These are phyloP conservation scores for Hormiphora californensis DNA, from an alignment of 37 sponge, comb jelly and placozoan genomes.

Conservation along the genomic window DNA sequence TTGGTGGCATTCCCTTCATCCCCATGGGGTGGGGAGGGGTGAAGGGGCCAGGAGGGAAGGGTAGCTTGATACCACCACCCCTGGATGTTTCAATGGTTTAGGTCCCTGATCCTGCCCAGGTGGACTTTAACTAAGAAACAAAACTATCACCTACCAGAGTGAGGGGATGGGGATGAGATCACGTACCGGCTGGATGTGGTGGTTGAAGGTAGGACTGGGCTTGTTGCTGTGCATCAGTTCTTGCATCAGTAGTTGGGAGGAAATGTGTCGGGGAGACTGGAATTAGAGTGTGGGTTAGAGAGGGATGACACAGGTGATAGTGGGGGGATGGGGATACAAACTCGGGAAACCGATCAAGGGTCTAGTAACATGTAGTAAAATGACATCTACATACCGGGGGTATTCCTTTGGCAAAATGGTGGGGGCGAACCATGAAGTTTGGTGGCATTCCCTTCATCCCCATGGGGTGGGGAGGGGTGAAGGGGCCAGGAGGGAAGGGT, in stretches of 20 bases:
- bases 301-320: too few species aligned
- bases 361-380: too few species aligned
- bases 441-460: slow-evolving; percentile 47
- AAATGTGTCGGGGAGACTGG: background rate
- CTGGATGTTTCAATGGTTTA: slow-evolving; percentile 41
- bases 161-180: too few species aligned
- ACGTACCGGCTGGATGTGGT: too few species aligned
- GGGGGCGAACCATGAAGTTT: slow-evolving; percentile 51
- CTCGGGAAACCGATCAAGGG: too few species aligned
- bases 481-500: slow-evolving; percentile 23
- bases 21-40: too few species aligned
- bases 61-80: background rate
- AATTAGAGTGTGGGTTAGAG: too few species aligned
- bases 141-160: too few species aligned
- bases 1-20: slow-evolving; percentile 50
- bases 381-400: background rate
- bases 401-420: background rate
- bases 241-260: slow-evolving; percentile 31
- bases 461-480: background rate
- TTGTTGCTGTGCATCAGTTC: slow-evolving; percentile 55
- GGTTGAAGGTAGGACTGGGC: slow-evolving; percentile 29
- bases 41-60: slow-evolving; percentile 29
- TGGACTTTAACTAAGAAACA: too few species aligned
- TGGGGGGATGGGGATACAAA: too few species aligned
- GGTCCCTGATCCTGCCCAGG: too few species aligned